These are phyloP conservation scores for Amphibalanus amphitrite DNA, from an alignment of 1,140 invertebrate species.

Conservation along the genomic window DNA sequence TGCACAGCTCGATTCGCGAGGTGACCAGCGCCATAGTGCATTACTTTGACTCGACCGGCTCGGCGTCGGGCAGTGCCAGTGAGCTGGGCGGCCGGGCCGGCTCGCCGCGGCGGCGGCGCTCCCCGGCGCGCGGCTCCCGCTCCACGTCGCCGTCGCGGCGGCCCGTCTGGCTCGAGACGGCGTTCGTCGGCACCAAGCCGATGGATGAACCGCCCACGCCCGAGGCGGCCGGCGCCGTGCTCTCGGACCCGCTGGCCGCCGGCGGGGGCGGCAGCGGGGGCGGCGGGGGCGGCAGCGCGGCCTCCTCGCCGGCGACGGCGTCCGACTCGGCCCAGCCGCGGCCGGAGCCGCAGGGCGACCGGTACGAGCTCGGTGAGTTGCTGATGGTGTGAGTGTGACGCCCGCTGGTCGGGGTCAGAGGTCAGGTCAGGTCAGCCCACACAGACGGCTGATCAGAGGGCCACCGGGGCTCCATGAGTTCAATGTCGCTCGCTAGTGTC, in stretches of 20 bases:
- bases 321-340: no score
- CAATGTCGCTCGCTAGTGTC: no score
- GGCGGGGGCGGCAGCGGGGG: no score
- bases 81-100: constrained; percentile 19
- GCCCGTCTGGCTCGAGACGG: constrained; percentile 72
- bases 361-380: background rate
- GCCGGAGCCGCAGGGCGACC: background rate
- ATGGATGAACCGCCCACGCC: constrained; percentile 23
- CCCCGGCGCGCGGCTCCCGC: constrained; percentile 11
- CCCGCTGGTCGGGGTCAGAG: no score
- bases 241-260: background rate
- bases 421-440: no score
- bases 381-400: background rate
- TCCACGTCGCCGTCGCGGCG: constrained; percentile 15
- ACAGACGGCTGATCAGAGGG: no score
- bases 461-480: no score
- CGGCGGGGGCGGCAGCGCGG: no score
- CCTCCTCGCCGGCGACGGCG: background rate
- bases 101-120: background rate
- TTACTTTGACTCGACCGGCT: constrained; percentile 39
- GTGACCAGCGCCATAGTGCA: constrained; percentile 83
- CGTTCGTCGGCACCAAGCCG: constrained; percentile 67
- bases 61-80: constrained; percentile 39
- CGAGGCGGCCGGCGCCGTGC: constrained; percentile 14
- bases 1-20: constrained; percentile 75